Evolutionary conservation across 2,888 invertebrate genomes (phyloP).

Genomic region (Blastobasis lacticolella): DNA sequence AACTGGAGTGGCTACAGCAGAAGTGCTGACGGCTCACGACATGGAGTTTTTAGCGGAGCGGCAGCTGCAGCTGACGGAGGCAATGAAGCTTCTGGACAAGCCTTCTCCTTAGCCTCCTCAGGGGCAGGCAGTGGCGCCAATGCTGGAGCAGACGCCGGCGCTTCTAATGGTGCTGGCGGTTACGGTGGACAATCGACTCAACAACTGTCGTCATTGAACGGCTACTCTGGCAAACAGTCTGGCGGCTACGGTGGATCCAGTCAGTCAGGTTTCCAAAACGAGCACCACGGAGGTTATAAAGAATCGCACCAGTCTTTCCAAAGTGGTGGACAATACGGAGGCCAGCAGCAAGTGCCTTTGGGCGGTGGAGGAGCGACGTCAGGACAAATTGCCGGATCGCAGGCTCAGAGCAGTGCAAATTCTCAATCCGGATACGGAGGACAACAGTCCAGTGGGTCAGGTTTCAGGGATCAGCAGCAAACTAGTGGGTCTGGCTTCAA

Average conservation of each 20-base stretch:
- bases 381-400: constrained; percentile 1
- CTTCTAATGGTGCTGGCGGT: too few species aligned
- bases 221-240: constrained; percentile 6
- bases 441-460: background rate
- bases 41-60: constrained; percentile 44
- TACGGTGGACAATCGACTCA: background rate
- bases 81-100: constrained; percentile 27
- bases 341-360: too few species aligned
- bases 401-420: background rate
- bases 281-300: constrained; percentile 19
- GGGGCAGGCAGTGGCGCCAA: constrained; percentile 12
- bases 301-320: constrained; percentile 28
- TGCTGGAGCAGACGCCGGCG: background rate
- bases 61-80: constrained; percentile 30
- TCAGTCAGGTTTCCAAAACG: background rate
- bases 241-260: background rate
- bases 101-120: constrained; percentile 32
- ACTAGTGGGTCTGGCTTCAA: too few species aligned
- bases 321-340: constrained; percentile 13
- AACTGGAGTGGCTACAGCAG: constrained; percentile 46
- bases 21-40: constrained; percentile 26
- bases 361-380: background rate
- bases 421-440: background rate
- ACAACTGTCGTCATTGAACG: too few species aligned
- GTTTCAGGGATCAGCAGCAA: background rate